phyloP scores from a whole-genome alignment of 2,888 invertebrate genomes.

The Hoplodrina ambigua region DNA sequence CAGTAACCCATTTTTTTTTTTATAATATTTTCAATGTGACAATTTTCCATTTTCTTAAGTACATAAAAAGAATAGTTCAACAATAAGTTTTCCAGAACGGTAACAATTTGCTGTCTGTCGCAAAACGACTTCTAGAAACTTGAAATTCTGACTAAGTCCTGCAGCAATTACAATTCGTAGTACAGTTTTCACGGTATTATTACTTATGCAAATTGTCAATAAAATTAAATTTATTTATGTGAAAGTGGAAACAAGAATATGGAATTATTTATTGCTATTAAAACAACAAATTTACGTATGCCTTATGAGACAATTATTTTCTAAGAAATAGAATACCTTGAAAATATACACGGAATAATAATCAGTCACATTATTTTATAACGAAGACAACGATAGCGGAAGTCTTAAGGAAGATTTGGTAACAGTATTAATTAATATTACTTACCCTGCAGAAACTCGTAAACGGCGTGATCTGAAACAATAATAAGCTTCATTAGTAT shows the following conservation, averaged over 20 bases:
- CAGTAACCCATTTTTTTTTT: no score
- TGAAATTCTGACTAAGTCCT: slow-evolving; percentile 32
- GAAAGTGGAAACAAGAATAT: background rate
- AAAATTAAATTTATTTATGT: slow-evolving; percentile 2
- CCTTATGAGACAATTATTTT: background rate
- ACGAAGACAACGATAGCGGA: slow-evolving; percentile 21
- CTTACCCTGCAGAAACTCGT: slow-evolving; percentile 97
- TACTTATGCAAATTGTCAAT: slow-evolving; percentile 27
- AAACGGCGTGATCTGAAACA: slow-evolving; percentile 95
- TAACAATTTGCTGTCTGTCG: slow-evolving; percentile 34
- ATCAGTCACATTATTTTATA: slow-evolving; percentile 20
- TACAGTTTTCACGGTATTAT: slow-evolving; percentile 11
- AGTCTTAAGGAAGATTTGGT: slow-evolving; percentile 32
- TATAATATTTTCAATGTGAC: no score
- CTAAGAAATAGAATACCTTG: background rate
- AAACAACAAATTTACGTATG: background rate
- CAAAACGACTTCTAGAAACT: slow-evolving; percentile 36
- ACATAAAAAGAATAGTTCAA: slow-evolving; percentile 14
- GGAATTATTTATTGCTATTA: background rate
- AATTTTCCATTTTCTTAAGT: slow-evolving; percentile 10
- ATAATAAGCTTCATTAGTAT: slow-evolving; percentile 67
- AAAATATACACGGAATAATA: background rate
- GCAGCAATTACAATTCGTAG: slow-evolving; percentile 25
- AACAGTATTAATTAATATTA: slow-evolving; percentile 63
- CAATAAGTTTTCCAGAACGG: slow-evolving; percentile 28